These are phyloP conservation scores for Pseudanteris insignis DNA, from an alignment of 2,888 invertebrate species.

Conservation along the genomic window DNA sequence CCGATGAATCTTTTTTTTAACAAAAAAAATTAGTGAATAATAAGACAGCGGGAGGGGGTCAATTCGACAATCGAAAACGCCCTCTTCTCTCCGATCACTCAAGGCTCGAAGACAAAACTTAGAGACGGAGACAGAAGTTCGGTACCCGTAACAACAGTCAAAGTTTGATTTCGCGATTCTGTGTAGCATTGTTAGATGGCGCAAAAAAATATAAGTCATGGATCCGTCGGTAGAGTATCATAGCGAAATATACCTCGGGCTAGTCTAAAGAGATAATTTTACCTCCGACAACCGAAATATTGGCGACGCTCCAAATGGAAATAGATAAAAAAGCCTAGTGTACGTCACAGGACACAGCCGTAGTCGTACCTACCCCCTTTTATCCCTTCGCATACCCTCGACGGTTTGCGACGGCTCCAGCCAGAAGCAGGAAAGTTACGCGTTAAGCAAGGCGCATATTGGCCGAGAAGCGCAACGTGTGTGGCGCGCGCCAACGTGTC, in stretches of 20 bases:
- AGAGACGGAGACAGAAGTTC: conserved; percentile 10
- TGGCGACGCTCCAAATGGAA: conserved; percentile 63
- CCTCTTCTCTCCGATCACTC: not conserved
- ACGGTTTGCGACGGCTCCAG: no score
- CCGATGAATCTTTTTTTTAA: no score
- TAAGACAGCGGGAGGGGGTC: no score
- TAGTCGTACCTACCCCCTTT: not conserved
- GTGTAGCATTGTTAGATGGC: conserved; percentile 32
- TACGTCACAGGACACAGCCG: conserved; percentile 28
- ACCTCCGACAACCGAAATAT: conserved; percentile 58
- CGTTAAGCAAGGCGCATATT: conserved; percentile 8
- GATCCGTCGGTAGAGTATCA: conserved; percentile 39
- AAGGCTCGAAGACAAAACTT: not conserved
- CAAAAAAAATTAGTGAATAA: no score
- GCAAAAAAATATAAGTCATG: conserved; percentile 45
- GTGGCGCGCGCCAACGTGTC: conserved; percentile 8
- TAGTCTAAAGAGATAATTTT: conserved; percentile 62
- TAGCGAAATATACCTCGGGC: conserved; percentile 44
- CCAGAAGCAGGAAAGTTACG: conserved; percentile 2
- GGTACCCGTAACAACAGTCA: conserved; percentile 33
- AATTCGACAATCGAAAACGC: no score
- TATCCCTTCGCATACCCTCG: not conserved
- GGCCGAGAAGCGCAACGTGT: conserved; percentile 16
- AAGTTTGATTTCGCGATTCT: conserved; percentile 44
- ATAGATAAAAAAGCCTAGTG: conserved; percentile 59